A percentile compares a stretch with the other conserved stretches of the same genome.
phyloP scores from a whole-genome alignment of 2,888 invertebrate species.

The Podotricha telesiphe region DNA sequence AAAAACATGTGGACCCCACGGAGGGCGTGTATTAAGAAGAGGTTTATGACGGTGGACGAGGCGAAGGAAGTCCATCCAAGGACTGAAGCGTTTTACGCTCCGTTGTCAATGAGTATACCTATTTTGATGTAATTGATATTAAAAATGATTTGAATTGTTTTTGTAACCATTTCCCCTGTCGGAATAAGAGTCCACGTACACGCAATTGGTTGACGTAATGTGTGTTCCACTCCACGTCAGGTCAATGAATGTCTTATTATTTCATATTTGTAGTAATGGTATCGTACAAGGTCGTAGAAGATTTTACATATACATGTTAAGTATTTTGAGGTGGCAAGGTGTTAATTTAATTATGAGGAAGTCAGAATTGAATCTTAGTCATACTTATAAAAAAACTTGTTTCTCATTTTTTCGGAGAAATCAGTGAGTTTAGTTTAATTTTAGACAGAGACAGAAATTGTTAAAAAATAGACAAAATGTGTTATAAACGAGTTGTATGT shows the following conservation, averaged over 20 bases:
- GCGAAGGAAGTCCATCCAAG: too few species aligned
- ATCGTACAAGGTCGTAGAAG: neutral
- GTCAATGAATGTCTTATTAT: neutral
- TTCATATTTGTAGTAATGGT: neutral
- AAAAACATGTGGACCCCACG: too few species aligned
- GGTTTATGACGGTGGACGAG: too few species aligned
- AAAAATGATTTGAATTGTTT: too few species aligned
- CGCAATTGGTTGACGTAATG: neutral
- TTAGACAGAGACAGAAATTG: too few species aligned
- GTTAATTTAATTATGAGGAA: constrained; percentile 1
- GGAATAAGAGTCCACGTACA: neutral
- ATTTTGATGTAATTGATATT: too few species aligned
- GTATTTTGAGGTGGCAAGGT: neutral
- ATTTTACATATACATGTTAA: neutral
- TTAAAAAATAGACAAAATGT: too few species aligned
- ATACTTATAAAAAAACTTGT: neutral
- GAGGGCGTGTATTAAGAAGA: too few species aligned
- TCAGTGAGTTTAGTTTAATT: neutral
- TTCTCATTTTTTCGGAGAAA: neutral
- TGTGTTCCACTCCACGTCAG: neutral
- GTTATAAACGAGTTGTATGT: too few species aligned
- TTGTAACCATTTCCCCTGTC: too few species aligned
- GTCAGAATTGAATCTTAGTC: neutral
- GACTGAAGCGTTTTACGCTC: too few species aligned
- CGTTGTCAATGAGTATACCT: too few species aligned